These are phyloP conservation scores for Lithophane semibrunnea DNA, from an alignment of 2,888 invertebrate species.

Conservation along the genomic window DNA sequence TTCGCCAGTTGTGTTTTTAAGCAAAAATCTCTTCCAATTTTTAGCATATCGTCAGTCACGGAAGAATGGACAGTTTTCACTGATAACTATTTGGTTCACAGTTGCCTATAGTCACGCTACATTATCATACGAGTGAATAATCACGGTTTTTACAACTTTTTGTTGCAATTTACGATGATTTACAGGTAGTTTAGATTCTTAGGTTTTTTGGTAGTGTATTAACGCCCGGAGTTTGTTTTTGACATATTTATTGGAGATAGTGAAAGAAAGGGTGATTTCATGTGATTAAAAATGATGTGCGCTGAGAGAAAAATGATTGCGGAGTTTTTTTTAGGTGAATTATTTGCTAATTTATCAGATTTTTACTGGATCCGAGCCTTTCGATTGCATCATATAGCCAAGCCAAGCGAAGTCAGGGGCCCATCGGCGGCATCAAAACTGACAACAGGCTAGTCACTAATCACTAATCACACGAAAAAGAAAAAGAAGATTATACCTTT, in stretches of 20 bases:
- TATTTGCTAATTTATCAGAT: too few relatives aligned
- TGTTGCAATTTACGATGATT: conserved; percentile 32
- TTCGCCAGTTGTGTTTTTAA: too few relatives aligned
- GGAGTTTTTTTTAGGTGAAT: too few relatives aligned
- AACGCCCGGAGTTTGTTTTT: neutral
- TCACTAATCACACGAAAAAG: too few relatives aligned
- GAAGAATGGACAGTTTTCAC: conserved; percentile 46
- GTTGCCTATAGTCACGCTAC: conserved; percentile 51
- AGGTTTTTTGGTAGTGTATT: conserved; percentile 14
- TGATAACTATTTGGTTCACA: conserved; percentile 46
- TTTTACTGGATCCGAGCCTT: too few relatives aligned
- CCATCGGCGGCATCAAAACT: too few relatives aligned
- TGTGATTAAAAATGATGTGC: neutral
- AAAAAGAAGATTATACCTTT: too few relatives aligned
- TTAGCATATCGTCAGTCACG: conserved; percentile 32
- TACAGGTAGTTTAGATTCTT: conserved; percentile 41
- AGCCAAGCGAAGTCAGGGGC: too few relatives aligned
- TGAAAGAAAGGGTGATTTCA: neutral
- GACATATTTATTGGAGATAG: conserved; percentile 37
- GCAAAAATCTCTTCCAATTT: conserved; percentile 1
- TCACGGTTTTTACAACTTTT: conserved; percentile 28
- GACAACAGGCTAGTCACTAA: too few relatives aligned
- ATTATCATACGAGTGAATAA: conserved; percentile 52
- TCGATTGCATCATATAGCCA: neutral
- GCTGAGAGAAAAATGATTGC: neutral